A percentile compares a stretch with the other conserved stretches of the same genome.
Evolutionary conservation across 2,888 invertebrate species (phyloP).

Genomic region (Hyposoter dolosus): DNA sequence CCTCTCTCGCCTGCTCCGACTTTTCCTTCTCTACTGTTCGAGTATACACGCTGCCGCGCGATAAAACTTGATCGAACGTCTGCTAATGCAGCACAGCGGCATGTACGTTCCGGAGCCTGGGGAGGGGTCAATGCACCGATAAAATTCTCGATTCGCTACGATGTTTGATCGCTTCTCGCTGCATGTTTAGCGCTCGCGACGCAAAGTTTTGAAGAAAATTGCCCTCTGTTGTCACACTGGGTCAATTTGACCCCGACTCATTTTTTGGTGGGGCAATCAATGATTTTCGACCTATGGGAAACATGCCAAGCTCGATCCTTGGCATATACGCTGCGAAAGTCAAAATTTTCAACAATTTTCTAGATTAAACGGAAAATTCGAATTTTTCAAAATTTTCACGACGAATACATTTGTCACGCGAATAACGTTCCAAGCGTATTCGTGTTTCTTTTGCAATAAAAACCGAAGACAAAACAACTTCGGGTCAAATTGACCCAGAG

Average conservation of each 20-base stretch:
- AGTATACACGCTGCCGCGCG: not conserved
- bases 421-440: no score
- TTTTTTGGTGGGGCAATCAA: no score
- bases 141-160: conserved; percentile 76
- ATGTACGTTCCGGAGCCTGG: not conserved
- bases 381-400: no score
- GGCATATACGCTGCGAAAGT: no score
- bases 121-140: conserved; percentile 77
- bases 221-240: not conserved
- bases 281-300: no score
- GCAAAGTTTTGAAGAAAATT: not conserved
- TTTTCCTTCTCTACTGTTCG: not conserved
- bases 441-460: no score
- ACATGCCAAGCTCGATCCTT: no score
- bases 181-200: not conserved
- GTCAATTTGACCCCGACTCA: not conserved
- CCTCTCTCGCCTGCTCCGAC: not conserved
- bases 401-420: no score
- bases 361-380: no score
- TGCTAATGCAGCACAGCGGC: not conserved
- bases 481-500: no score
- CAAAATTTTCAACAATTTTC: no score
- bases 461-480: no score
- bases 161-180: conserved; percentile 65
- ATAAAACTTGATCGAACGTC: conserved; percentile 69